Percentiles rank a stretch among this genome's conserved stretches.
Evolutionary conservation across 2,888 invertebrate genomes (phyloP).

Genomic region (Sarcophaga caerulescens): DNA sequence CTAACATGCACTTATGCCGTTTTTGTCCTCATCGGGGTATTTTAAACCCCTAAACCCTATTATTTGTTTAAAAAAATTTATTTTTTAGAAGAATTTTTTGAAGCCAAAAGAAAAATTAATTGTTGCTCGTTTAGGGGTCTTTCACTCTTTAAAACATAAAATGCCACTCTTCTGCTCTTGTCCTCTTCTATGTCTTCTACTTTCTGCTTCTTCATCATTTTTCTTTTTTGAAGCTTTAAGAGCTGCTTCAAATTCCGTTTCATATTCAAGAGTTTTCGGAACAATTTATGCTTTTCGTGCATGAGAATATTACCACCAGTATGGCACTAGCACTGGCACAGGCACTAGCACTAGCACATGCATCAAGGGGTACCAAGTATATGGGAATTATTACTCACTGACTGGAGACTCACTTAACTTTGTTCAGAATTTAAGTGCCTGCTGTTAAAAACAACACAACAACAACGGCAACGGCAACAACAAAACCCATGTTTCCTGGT

Average conservation of each 20-base stretch:
- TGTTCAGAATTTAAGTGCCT: constrained; percentile 40
- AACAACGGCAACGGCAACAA: constrained; percentile 25
- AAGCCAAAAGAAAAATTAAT: background rate
- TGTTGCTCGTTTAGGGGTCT: background rate
- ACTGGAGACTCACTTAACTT: constrained; percentile 58
- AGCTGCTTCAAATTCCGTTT: constrained; percentile 33
- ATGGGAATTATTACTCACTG: constrained; percentile 55
- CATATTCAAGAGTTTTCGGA: constrained; percentile 47
- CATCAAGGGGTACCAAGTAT: background rate
- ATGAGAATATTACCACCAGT: background rate
- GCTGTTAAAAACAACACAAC: constrained; percentile 8
- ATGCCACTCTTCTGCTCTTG: background rate
- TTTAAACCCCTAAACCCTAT: too few relatives aligned
- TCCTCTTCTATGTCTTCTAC: background rate
- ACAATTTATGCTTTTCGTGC: constrained; percentile 25
- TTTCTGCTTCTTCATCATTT: too few relatives aligned
- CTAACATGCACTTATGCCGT: background rate
- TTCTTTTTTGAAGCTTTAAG: background rate
- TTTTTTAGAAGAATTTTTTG: background rate
- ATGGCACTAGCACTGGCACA: background rate
- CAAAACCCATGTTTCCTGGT: constrained; percentile 54
- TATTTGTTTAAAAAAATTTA: too few relatives aligned
- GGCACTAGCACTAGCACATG: background rate
- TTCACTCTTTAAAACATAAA: background rate
- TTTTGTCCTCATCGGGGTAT: background rate